Evolutionary conservation across 2,113 vertebrate species (phyloP).

Genomic region (Azemiops feae): DNA sequence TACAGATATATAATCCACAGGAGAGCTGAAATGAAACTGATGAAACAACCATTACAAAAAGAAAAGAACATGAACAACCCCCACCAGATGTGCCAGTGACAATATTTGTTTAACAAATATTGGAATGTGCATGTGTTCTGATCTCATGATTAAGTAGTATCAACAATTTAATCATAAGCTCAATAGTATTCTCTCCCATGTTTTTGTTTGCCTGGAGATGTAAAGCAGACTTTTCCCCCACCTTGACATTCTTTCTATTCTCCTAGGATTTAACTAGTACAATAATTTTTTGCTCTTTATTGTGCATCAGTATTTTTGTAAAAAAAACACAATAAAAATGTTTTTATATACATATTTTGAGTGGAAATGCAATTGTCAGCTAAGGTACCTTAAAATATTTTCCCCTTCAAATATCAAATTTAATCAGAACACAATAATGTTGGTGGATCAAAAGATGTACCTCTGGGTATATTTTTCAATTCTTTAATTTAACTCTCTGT

Average conservation of each 20-base stretch:
- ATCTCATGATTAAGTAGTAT: conserved; percentile 19
- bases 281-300: conserved; percentile 51
- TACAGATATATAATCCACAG: neutral
- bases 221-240: neutral
- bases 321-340: conserved; percentile 2
- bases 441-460: neutral
- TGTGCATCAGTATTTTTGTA: conserved; percentile 25
- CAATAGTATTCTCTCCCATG: conserved; percentile 38
- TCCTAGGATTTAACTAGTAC: conserved; percentile 44
- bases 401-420: conserved; percentile 39
- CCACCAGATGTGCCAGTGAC: neutral
- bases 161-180: conserved; percentile 55
- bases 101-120: neutral
- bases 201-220: conserved; percentile 46
- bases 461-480: neutral
- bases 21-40: conserved; percentile 28
- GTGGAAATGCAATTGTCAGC: conserved; percentile 38
- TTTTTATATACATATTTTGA: conserved; percentile 47
- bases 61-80: neutral
- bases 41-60: conserved; percentile 18
- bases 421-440: neutral
- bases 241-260: neutral
- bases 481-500: neutral
- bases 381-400: conserved; percentile 29
- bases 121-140: conserved; percentile 13